These are phyloP conservation scores for Barnardius zonarius DNA, from an alignment of 2,113 vertebrate species.

Conservation along the genomic window DNA sequence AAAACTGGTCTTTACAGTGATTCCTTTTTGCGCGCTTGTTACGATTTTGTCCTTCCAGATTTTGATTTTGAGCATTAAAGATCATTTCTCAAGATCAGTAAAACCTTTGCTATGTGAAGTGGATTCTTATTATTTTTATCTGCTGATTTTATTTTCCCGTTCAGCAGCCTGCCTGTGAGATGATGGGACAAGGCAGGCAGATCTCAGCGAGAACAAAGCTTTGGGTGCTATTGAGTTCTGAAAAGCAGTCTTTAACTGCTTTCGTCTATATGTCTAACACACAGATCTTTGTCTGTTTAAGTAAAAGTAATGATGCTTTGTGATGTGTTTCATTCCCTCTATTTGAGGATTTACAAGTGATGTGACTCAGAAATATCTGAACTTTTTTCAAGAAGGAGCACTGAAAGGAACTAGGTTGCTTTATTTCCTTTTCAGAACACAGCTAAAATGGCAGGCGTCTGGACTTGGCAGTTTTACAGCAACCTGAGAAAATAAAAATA, in stretches of 20 bases:
- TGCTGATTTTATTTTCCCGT: not conserved
- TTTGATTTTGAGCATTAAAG: not conserved
- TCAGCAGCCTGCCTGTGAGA: not conserved
- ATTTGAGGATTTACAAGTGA: not conserved
- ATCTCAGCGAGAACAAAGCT: not conserved
- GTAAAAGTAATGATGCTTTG: constrained; percentile 22
- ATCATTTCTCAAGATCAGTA: not conserved
- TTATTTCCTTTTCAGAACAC: not conserved
- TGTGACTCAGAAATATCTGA: constrained; percentile 7
- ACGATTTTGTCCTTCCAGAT: not conserved
- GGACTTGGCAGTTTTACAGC: constrained; percentile 52
- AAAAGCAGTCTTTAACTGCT: not conserved
- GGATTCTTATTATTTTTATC: not conserved
- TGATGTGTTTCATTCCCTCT: constrained; percentile 2
- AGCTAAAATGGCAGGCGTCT: not conserved
- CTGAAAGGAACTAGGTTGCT: not conserved
- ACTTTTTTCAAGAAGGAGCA: not conserved
- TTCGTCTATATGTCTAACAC: not conserved
- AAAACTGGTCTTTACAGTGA: not conserved
- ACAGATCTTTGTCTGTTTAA: not conserved
- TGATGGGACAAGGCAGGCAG: not conserved
- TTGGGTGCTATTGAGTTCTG: not conserved
- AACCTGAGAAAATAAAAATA: constrained; percentile 61
- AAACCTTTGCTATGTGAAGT: not conserved
- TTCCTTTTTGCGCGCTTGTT: not conserved